Conservation (phyloP, 2,888 invertebrate species). For the Uropetala carovei region DNA sequence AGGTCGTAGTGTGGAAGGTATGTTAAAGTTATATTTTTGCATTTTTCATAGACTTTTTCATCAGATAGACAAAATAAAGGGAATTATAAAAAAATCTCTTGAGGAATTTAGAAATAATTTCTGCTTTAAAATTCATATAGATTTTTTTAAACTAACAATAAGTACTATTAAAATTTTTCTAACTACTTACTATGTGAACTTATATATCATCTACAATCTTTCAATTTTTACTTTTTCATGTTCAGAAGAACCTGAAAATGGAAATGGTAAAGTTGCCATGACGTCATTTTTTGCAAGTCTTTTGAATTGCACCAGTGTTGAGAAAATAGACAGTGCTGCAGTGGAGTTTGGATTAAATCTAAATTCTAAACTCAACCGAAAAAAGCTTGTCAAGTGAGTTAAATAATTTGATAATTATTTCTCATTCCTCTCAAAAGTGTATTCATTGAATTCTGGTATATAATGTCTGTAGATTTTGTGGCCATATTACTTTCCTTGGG, state of each 20-base stretch:
- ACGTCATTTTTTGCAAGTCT: conserved; percentile 92
- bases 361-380: conserved; percentile 95
- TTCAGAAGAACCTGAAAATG: conserved; percentile 80
- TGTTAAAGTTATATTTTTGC: neutral
- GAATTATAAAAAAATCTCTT: no score
- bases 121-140: neutral
- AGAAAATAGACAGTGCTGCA: conserved; percentile 96
- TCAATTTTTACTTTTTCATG: conserved; percentile 67
- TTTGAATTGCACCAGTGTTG: conserved; percentile 95
- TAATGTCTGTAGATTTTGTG: neutral
- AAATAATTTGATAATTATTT: conserved; percentile 7
- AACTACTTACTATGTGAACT: neutral
- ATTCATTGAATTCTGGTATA: neutral
- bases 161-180: neutral
- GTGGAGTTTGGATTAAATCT: conserved; percentile 95
- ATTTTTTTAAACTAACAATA: no score
- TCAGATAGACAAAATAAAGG: no score
- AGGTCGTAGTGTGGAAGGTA: neutral
- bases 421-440: no score
- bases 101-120: neutral
- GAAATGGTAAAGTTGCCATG: conserved; percentile 82
- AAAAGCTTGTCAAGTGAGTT: conserved; percentile 84
- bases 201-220: neutral
- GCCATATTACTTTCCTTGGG: no score
- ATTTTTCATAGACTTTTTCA: neutral